Evolutionary conservation across 2,888 invertebrate genomes (phyloP).

Genomic region (Oscheius onirici): DNA sequence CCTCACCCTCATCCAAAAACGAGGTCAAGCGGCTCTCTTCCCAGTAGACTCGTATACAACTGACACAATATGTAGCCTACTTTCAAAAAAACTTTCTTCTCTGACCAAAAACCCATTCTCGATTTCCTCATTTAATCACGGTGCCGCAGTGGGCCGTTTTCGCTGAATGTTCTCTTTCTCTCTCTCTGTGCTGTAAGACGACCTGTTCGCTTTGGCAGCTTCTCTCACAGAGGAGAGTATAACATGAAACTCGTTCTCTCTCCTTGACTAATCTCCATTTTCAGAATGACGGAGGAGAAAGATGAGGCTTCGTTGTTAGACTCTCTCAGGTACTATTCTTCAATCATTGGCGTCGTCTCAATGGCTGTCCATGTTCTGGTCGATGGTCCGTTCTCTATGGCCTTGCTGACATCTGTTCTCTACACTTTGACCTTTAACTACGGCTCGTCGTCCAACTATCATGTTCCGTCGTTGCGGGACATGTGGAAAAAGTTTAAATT

Average conservation of each 20-base stretch:
- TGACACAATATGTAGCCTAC: too few species aligned
- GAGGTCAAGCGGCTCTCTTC: too few species aligned
- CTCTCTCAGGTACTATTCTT: conserved; percentile 17
- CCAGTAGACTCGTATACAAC: too few species aligned
- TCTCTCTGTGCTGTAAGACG: conserved; percentile 18
- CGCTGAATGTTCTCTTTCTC: background rate
- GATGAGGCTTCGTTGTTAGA: conserved; percentile 13
- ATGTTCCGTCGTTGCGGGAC: conserved; percentile 9
- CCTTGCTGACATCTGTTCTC: conserved; percentile 23
- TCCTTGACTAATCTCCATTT: background rate
- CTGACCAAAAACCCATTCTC: too few species aligned
- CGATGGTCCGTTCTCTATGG: conserved; percentile 27
- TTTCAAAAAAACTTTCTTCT: too few species aligned
- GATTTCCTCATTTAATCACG: too few species aligned
- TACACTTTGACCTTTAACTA: conserved; percentile 29
- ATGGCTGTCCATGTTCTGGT: conserved; percentile 5
- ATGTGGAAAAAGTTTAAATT: conserved; percentile 32
- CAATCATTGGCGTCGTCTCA: conserved; percentile 24
- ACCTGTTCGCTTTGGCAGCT: conserved; percentile 17
- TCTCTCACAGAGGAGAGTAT: background rate
- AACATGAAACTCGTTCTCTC: conserved; percentile 8
- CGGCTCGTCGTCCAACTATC: conserved; percentile 32
- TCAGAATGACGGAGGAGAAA: conserved; percentile 29
- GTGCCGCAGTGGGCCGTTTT: too few species aligned
- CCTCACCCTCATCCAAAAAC: too few species aligned